Conservation (phyloP, 2,888 invertebrate species). For the Brachypalpus laphriformis region DNA sequence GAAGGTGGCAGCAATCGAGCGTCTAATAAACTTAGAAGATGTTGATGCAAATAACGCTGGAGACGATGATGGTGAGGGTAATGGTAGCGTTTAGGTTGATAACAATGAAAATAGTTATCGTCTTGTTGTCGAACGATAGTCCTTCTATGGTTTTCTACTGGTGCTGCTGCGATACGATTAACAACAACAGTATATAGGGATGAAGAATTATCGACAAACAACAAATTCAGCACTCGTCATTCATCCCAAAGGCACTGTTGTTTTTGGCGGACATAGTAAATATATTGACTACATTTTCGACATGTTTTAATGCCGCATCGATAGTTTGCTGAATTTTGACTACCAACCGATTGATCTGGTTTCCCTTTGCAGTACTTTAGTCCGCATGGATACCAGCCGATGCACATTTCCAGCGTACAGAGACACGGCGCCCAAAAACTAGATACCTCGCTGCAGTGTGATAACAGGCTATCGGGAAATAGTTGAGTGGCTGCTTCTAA, state of each 20-base stretch:
- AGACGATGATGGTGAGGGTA: constrained; percentile 15
- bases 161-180: constrained; percentile 34
- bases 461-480: constrained; percentile 85
- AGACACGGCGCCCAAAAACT: constrained; percentile 90
- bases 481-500: constrained; percentile 88
- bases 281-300: constrained; percentile 93
- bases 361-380: constrained; percentile 96
- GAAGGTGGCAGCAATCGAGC: constrained; percentile 49
- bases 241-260: constrained; percentile 92
- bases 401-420: constrained; percentile 93
- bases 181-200: constrained; percentile 47
- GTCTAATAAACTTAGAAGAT: constrained; percentile 16
- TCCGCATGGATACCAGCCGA: constrained; percentile 98
- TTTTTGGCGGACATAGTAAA: constrained; percentile 92
- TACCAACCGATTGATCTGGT: constrained; percentile 83
- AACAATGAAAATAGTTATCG: constrained; percentile 26
- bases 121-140: constrained; percentile 67
- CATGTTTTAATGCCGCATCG: constrained; percentile 98
- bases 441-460: constrained; percentile 87
- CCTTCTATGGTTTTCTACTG: constrained; percentile 42
- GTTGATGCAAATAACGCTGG: constrained; percentile 33
- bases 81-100: constrained; percentile 26
- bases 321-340: constrained; percentile 87
- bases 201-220: constrained; percentile 70
- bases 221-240: constrained; percentile 84